phyloP scores from a whole-genome alignment of 2,113 vertebrate genomes.

The Atherinomorus stipes region DNA sequence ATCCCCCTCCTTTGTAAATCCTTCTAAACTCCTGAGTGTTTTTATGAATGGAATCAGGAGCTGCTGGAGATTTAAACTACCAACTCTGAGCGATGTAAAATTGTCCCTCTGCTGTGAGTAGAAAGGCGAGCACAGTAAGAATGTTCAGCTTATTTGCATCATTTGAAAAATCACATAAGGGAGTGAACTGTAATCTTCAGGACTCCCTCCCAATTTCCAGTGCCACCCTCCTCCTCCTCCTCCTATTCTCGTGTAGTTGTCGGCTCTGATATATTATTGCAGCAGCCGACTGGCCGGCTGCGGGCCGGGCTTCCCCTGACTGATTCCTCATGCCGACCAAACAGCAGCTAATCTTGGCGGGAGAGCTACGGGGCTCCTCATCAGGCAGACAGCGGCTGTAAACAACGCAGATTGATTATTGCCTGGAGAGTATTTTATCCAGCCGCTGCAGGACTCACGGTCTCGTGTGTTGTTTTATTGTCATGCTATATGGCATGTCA shows the following conservation, averaged over 20 bases:
- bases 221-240: background rate
- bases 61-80: background rate
- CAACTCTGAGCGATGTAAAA: background rate
- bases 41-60: background rate
- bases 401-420: slow-evolving; percentile 71
- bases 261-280: slow-evolving; percentile 51
- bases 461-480: slow-evolving; percentile 48
- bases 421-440: slow-evolving; percentile 49
- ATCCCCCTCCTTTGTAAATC: too few species aligned
- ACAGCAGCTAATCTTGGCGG: slow-evolving; percentile 59
- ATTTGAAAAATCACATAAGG: slow-evolving; percentile 40
- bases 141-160: slow-evolving; percentile 38
- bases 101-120: background rate
- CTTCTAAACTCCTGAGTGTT: too few species aligned
- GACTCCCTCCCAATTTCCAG: slow-evolving; percentile 35
- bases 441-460: slow-evolving; percentile 12
- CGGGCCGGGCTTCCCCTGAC: slow-evolving; percentile 53
- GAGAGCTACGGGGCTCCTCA: slow-evolving; percentile 57
- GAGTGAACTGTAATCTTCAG: slow-evolving; percentile 38
- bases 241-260: slow-evolving; percentile 55
- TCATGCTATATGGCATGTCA: slow-evolving; percentile 39
- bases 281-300: slow-evolving; percentile 25
- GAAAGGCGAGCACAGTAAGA: slow-evolving; percentile 5
- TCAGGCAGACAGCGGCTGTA: slow-evolving; percentile 65
- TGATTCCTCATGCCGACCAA: slow-evolving; percentile 58